phyloP scores from a whole-genome alignment of 2,888 invertebrate species.

The Machimus rusticus region DNA sequence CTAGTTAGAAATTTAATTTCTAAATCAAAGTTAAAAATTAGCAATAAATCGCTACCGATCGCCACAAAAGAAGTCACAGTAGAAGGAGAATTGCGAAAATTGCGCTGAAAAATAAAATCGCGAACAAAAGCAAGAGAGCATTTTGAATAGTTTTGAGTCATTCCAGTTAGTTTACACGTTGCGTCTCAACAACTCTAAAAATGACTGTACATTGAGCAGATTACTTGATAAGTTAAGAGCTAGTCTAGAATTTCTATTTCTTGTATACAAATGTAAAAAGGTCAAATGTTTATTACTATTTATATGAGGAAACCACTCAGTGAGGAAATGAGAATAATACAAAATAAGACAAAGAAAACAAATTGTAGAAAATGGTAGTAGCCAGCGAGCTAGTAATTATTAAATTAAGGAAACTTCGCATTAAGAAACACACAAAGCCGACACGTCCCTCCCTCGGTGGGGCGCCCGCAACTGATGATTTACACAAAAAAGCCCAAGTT shows the following conservation, averaged over 20 bases:
- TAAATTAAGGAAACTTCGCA: neutral
- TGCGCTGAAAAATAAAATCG: neutral
- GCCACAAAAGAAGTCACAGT: neutral
- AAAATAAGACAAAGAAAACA: conserved; percentile 15
- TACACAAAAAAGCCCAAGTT: conserved; percentile 17
- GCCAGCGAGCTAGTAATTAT: neutral
- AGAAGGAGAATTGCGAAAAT: neutral
- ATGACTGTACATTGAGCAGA: conserved; percentile 32
- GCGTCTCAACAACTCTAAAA: conserved; percentile 25
- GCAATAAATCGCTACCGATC: neutral
- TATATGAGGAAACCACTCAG: conserved; percentile 23
- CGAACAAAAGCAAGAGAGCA: neutral
- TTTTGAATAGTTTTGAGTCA: neutral
- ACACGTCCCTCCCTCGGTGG: neutral
- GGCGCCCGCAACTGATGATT: neutral
- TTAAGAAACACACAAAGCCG: neutral
- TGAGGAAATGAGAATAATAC: conserved; percentile 21
- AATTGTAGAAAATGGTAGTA: conserved; percentile 29
- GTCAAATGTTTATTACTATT: conserved; percentile 37
- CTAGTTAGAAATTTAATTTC: neutral
- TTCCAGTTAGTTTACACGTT: neutral
- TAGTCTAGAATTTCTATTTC: conserved; percentile 40
- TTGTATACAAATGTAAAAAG: conserved; percentile 41
- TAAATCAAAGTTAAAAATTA: neutral
- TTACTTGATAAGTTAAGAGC: conserved; percentile 25